Base-by-base conservation (phyloP, 2,113 vertebrate species). In the Tyto alba region DNA sequence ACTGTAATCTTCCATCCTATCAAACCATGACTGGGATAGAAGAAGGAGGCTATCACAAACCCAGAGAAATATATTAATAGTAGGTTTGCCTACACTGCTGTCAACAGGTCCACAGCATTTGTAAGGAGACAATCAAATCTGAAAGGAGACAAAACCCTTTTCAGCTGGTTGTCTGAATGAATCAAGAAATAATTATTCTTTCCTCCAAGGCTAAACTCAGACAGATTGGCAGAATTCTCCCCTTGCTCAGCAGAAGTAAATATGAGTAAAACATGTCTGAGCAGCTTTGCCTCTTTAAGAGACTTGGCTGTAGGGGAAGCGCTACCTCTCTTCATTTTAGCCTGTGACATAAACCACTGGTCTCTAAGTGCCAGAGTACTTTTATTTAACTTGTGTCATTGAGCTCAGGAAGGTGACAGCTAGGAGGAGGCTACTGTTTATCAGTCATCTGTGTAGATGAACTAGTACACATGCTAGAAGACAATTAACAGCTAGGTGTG, bases 101-200 rank as follows among this genome's bases (percentile, higher is more conserved):
- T 62, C 66, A 68, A 52, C 62, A 83, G 59, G 59, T 74, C 47
- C 40, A 60, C 4, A 36, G 27, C 50, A 80, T 62, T 77, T 74
- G n/a, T 80, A 84, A 80, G 27, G 57, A 89, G 60, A 77, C 67
- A 57, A 78, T 76, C 47, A 92, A 63, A 83, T 16, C 50, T 78
- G 88, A 86, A 95, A 89, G 67, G 41, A 86, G 45, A 72, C 53
- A 73, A 88, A 88, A 32, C 26, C 10, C 29, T 86, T 94, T 90
- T 53, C 91, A 95, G 41, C 72, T 88, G 41, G 4, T 92, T 53
- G 50, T 86, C 74, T 67, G 86, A 77, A 67, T 74, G 63, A 92
- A 93, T 84, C 41, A 80, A 90, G 38, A 63, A 86, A 89, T 77
- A 84, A 84, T 90, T 78, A 53, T 77, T 91, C 43, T 90, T 86